Conservation (phyloP, 2,888 invertebrate genomes). For the Agrotis clavis region DNA sequence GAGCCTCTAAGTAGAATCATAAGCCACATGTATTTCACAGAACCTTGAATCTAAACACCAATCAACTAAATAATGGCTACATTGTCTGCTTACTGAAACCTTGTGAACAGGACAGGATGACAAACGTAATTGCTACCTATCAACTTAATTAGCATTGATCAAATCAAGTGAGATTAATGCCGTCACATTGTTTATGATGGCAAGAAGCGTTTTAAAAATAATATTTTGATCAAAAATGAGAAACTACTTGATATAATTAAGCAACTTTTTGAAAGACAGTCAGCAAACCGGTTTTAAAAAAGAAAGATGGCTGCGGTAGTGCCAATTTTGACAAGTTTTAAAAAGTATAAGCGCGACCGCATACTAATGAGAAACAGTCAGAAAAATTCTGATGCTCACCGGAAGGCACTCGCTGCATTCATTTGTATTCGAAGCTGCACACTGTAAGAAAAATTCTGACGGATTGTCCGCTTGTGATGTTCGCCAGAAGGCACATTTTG, state of each 20-base stretch:
- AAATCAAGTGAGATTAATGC: slow-evolving; percentile 23
- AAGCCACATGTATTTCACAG: slow-evolving; percentile 10
- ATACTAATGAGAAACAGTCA: too few relatives aligned
- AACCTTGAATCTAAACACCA: slow-evolving; percentile 45
- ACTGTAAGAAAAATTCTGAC: too few relatives aligned
- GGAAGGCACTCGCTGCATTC: too few relatives aligned
- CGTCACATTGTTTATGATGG: slow-evolving; percentile 8
- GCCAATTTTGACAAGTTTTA: background rate
- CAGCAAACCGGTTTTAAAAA: background rate
- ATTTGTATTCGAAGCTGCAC: too few relatives aligned
- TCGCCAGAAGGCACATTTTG: too few relatives aligned
- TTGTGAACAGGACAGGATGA: slow-evolving; percentile 25
- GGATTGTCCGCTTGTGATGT: too few relatives aligned
- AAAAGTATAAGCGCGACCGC: too few relatives aligned
- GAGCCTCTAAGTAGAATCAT: slow-evolving; percentile 17
- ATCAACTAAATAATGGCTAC: slow-evolving; percentile 50
- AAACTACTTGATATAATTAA: too few relatives aligned
- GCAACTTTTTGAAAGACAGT: background rate
- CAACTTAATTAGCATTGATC: slow-evolving; percentile 21
- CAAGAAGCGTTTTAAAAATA: background rate
- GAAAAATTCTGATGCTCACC: too few relatives aligned
- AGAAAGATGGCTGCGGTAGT: background rate
- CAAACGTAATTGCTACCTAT: background rate
- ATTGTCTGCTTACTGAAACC: slow-evolving; percentile 16
- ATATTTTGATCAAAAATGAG: too few relatives aligned